A percentile compares a stretch with the other conserved stretches of the same genome.
Conservation (phyloP, 2,888 invertebrate species). For the Philonicus albiceps region DNA sequence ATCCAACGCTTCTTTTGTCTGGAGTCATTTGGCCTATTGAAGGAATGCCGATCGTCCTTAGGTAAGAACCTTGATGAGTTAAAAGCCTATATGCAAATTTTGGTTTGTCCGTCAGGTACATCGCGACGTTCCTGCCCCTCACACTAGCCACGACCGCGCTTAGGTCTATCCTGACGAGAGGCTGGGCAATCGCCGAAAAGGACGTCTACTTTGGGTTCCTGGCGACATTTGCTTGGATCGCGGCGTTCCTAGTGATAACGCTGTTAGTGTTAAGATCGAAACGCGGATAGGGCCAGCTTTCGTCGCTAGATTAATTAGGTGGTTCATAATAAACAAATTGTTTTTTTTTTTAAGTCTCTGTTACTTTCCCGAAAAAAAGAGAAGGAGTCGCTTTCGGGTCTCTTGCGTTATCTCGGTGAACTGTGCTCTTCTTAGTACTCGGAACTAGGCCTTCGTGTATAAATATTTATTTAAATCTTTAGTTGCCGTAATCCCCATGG, state of each 20-base stretch:
- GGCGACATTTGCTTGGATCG: conserved; percentile 85
- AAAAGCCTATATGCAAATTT: not conserved
- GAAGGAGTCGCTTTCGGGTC: not conserved
- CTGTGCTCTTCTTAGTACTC: conserved; percentile 16
- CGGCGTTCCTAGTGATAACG: conserved; percentile 80
- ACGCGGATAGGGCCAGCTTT: conserved; percentile 68
- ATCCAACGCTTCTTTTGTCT: conserved; percentile 89
- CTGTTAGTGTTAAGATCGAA: conserved; percentile 82
- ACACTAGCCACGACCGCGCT: conserved; percentile 93
- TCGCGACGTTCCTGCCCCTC: conserved; percentile 83
- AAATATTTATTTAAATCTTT: conserved; percentile 37
- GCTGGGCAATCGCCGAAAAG: conserved; percentile 82
- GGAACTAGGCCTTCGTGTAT: conserved; percentile 7
- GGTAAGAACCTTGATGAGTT: conserved; percentile 55
- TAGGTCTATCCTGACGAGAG: conserved; percentile 84
- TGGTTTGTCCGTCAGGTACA: conserved; percentile 65
- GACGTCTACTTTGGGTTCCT: conserved; percentile 90
- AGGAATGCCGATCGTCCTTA: conserved; percentile 87
- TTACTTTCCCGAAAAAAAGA: not conserved
- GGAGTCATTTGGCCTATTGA: conserved; percentile 98
- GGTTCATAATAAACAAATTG: conserved; percentile 18
- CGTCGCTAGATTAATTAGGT: conserved; percentile 12
- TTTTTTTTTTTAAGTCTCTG: conserved; percentile 1
- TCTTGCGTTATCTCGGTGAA: conserved; percentile 1
- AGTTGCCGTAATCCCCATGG: not conserved